Evolutionary conservation across 2,888 invertebrate genomes (phyloP).

Genomic region (Coenonympha glycerion): DNA sequence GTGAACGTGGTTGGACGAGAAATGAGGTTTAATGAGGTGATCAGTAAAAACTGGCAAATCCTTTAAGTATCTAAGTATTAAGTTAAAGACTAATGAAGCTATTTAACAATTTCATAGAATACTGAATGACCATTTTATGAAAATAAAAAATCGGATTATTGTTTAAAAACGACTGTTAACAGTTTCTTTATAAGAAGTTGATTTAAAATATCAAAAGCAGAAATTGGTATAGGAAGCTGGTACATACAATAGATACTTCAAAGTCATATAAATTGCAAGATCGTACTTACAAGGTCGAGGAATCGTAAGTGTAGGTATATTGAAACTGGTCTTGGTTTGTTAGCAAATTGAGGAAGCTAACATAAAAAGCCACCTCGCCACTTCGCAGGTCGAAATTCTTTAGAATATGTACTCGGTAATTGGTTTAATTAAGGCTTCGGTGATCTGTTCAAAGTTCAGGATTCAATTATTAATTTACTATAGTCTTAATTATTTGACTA

Average conservation of each 20-base stretch:
- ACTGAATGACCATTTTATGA: not conserved
- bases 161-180: too few relatives aligned
- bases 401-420: conserved; percentile 24
- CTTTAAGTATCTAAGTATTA: not conserved
- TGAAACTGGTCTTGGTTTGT: conserved; percentile 20
- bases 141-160: too few relatives aligned
- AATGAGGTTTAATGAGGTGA: conserved; percentile 16
- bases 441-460: conserved; percentile 15
- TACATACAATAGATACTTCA: not conserved
- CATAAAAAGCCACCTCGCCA: conserved; percentile 22
- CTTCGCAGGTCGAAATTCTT: conserved; percentile 20
- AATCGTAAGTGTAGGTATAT: conserved; percentile 6
- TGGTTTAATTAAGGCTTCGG: conserved; percentile 21
- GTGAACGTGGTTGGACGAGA: conserved; percentile 19
- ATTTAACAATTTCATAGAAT: not conserved
- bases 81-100: not conserved
- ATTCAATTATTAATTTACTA: not conserved
- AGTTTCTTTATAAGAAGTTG: too few relatives aligned
- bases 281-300: not conserved
- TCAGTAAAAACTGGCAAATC: conserved; percentile 16
- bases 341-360: conserved; percentile 28
- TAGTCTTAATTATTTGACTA: too few relatives aligned
- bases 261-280: not conserved
- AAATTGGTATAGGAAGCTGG: not conserved
- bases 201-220: too few relatives aligned